Conservation (phyloP, 2,888 invertebrate genomes). For the Eupithecia abbreviata region DNA sequence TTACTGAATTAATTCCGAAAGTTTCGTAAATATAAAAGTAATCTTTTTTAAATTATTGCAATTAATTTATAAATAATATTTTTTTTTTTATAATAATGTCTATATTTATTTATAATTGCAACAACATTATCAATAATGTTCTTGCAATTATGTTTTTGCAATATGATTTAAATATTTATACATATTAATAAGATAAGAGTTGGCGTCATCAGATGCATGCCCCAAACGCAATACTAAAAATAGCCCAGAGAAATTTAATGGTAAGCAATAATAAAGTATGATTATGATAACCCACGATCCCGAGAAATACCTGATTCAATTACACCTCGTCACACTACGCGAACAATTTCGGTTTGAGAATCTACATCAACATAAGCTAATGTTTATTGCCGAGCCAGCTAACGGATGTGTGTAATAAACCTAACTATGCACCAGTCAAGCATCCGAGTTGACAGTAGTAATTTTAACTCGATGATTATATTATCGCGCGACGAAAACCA, state of each 20-base stretch:
- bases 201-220: not conserved
- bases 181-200: no score
- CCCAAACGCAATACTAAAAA: not conserved
- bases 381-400: conserved; percentile 10
- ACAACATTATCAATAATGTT: no score
- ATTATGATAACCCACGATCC: not conserved
- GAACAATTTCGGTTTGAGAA: conserved; percentile 4
- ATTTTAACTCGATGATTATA: conserved; percentile 69
- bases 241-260: not conserved
- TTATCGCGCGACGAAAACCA: conserved; percentile 57
- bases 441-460: conserved; percentile 68
- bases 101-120: no score
- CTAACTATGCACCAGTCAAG: conserved; percentile 44
- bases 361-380: conserved; percentile 19
- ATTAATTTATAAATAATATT: no score
- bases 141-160: no score
- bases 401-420: conserved; percentile 59
- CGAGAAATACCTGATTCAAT: conserved; percentile 15
- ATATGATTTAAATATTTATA: no score
- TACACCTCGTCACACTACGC: conserved; percentile 7
- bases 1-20: not conserved
- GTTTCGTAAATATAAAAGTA: not conserved
- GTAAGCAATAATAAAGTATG: not conserved
- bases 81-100: no score
- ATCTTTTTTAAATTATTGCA: not conserved